phyloP scores from a whole-genome alignment of 2,797 vertebrate genomes.

The Chromis chromis region DNA sequence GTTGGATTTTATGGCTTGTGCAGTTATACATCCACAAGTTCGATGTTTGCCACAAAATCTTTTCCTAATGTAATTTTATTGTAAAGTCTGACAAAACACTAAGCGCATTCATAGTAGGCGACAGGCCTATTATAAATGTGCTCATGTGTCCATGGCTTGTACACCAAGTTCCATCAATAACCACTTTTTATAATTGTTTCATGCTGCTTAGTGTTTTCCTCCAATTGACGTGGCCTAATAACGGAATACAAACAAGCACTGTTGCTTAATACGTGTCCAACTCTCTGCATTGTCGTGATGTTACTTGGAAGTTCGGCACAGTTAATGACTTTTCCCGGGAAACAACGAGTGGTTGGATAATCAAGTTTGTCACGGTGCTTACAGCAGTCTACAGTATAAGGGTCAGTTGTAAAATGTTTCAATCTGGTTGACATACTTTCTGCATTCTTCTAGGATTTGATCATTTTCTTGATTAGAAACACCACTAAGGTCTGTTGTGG shows the following conservation, averaged over 20 bases:
- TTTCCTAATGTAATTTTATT: too few species aligned
- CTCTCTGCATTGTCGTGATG: not conserved
- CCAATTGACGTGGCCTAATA: not conserved
- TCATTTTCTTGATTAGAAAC: not conserved
- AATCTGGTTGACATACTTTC: not conserved
- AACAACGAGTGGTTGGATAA: not conserved
- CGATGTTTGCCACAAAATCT: too few species aligned
- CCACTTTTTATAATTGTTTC: too few species aligned
- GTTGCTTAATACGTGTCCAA: not conserved
- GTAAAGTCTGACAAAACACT: too few species aligned
- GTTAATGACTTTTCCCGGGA: not conserved
- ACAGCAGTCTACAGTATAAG: not conserved
- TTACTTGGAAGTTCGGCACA: not conserved
- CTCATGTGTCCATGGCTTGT: too few species aligned
- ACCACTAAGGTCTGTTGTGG: too few species aligned
- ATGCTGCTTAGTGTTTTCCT: too few species aligned
- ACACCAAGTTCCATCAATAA: too few species aligned
- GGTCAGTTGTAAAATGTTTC: not conserved
- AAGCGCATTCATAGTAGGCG: too few species aligned
- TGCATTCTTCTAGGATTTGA: not conserved
- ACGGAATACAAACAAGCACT: slow-evolving; percentile 7
- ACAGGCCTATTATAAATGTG: too few species aligned
- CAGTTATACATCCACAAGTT: too few species aligned
- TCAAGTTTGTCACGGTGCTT: not conserved
- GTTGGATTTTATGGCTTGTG: too few species aligned